phyloP scores from a whole-genome alignment of 2,888 invertebrate genomes.

The Exocentrus adspersus region DNA sequence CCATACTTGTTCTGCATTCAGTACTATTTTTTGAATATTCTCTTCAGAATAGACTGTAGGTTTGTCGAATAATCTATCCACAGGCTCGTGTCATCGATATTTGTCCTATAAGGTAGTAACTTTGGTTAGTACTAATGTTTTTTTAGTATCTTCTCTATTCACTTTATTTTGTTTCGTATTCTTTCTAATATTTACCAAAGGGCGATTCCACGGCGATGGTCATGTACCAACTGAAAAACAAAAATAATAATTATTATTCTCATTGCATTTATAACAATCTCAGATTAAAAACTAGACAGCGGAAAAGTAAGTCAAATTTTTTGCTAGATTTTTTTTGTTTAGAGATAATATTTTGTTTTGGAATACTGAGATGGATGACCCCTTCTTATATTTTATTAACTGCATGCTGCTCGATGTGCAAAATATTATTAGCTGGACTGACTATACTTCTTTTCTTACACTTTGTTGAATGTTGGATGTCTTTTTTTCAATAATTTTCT shows the following conservation, averaged over 20 bases:
- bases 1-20: constrained; percentile 54
- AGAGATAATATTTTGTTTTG: neutral
- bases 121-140: constrained; percentile 12
- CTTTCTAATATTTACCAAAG: neutral
- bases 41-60: constrained; percentile 20
- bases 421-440: constrained; percentile 32
- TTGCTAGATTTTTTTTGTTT: no score
- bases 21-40: constrained; percentile 17
- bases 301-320: no score
- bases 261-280: no score
- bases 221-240: no score
- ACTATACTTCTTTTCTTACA: constrained; percentile 28
- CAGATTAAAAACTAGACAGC: no score
- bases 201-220: constrained; percentile 19
- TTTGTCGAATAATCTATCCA: constrained; percentile 18
- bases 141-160: neutral
- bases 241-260: no score
- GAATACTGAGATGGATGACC: constrained; percentile 24
- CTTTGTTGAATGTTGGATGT: constrained; percentile 61
- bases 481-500: constrained; percentile 51
- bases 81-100: constrained; percentile 21
- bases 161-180: constrained; percentile 1
- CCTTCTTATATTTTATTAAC: constrained; percentile 16
- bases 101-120: constrained; percentile 22
- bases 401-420: constrained; percentile 52